Percentiles rank a stretch among this genome's conserved stretches.
phyloP scores from a whole-genome alignment of 1,140 invertebrate genomes.

The Drosophila guanche region DNA sequence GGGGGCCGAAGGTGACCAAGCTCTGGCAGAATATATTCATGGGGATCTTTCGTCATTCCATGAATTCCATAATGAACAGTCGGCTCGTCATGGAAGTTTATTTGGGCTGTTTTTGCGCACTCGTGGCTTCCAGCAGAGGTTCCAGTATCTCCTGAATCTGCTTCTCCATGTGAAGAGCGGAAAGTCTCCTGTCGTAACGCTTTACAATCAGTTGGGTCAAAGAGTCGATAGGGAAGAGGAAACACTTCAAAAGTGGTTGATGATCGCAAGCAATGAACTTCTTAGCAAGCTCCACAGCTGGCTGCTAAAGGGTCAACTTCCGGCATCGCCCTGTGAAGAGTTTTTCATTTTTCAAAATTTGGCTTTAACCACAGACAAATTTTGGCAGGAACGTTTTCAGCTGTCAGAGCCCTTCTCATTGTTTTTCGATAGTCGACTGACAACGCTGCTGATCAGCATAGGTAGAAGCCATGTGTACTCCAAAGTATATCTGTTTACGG shows the following conservation, averaged over 20 bases:
- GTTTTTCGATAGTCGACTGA: conserved; percentile 7
- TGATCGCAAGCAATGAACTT: conserved; percentile 10
- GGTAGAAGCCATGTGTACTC: conserved; percentile 23
- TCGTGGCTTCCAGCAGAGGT: neutral
- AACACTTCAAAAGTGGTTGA: conserved; percentile 36
- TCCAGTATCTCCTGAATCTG: conserved; percentile 35
- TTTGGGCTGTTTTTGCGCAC: conserved; percentile 15
- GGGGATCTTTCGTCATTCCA: conserved; percentile 19
- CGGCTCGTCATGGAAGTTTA: neutral
- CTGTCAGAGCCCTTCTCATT: conserved; percentile 15
- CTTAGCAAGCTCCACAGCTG: conserved; percentile 18
- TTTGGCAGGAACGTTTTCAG: conserved; percentile 36
- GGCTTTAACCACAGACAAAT: neutral
- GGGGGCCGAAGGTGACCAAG: conserved; percentile 6
- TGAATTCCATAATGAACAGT: conserved; percentile 7
- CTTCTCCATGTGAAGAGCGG: neutral
- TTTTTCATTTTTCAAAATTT: conserved; percentile 27
- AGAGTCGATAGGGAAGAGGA: conserved; percentile 5
- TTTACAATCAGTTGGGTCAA: conserved; percentile 20
- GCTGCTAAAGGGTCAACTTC: conserved; percentile 22
- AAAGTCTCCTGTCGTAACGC: conserved; percentile 5
- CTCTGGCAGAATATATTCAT: conserved; percentile 9
- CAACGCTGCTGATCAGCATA: conserved; percentile 13
- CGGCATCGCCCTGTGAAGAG: neutral
- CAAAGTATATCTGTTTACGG: conserved; percentile 11